These are phyloP conservation scores for Lithobates sylvaticus DNA, from an alignment of 2,797 vertebrate species.

Conservation along the genomic window DNA sequence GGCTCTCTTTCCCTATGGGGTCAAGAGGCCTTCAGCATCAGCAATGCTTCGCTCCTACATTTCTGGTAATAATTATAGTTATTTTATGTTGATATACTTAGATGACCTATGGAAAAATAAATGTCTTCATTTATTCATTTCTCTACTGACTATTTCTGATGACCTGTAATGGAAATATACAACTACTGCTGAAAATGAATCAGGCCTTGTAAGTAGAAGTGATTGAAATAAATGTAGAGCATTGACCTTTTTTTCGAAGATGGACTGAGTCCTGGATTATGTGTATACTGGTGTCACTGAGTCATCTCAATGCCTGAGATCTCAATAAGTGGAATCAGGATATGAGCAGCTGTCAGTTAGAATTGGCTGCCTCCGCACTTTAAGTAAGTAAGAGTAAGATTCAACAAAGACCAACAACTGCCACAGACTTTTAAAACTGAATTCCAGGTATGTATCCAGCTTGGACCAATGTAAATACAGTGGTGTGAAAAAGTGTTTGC, in stretches of 20 bases:
- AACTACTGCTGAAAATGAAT: not conserved
- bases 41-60: too few relatives aligned
- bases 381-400: too few relatives aligned
- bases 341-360: not conserved
- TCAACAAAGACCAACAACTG: too few relatives aligned
- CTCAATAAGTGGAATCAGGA: too few relatives aligned
- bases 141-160: not conserved
- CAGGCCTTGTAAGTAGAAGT: not conserved
- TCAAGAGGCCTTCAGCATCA: too few relatives aligned
- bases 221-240: slow-evolving; percentile 1
- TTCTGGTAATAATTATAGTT: not conserved
- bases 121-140: not conserved
- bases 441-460: too few relatives aligned
- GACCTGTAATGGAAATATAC: not conserved
- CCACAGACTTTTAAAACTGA: too few relatives aligned
- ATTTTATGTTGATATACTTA: not conserved
- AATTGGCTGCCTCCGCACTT: too few relatives aligned
- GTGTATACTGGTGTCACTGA: not conserved
- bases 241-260: not conserved
- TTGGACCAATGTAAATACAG: too few relatives aligned
- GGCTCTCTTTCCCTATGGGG: too few relatives aligned
- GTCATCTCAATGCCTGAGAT: not conserved
- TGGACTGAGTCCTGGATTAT: not conserved
- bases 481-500: too few relatives aligned
- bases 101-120: slow-evolving; percentile 7